These are phyloP conservation scores for Sphaeridia pumilis DNA, from an alignment of 2,888 invertebrate genomes.

Conservation along the genomic window DNA sequence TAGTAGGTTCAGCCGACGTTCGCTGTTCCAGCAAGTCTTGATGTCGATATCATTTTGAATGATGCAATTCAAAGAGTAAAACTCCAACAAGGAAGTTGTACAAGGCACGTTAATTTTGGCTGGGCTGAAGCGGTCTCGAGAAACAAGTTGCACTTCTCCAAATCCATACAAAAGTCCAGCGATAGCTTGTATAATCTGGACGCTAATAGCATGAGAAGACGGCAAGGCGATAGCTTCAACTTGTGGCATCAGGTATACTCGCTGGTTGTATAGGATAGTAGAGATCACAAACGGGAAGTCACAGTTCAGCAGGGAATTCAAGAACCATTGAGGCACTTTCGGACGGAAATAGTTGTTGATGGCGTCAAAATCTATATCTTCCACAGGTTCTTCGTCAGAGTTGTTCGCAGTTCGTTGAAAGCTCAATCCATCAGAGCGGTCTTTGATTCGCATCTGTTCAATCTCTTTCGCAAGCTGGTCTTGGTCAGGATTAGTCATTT, in stretches of 20 bases:
- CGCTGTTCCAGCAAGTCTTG: neutral
- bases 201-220: constrained; percentile 21
- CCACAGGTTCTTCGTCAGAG: constrained; percentile 37
- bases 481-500: constrained; percentile 16
- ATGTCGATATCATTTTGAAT: constrained; percentile 1
- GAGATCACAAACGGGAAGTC: neutral
- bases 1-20: constrained; percentile 4
- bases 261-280: constrained; percentile 14
- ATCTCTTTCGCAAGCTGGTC: constrained; percentile 24
- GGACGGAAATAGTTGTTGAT: constrained; percentile 57
- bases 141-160: constrained; percentile 15
- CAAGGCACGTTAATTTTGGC: neutral
- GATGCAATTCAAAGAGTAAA: neutral
- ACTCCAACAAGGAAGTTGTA: neutral
- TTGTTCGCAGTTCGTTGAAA: constrained; percentile 27
- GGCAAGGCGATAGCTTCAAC: constrained; percentile 19
- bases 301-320: constrained; percentile 7
- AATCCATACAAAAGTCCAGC: constrained; percentile 25
- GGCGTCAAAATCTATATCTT: constrained; percentile 44
- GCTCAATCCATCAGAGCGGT: constrained; percentile 16
- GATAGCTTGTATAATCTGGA: constrained; percentile 27
- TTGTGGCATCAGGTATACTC: constrained; percentile 19
- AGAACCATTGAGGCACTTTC: constrained; percentile 38
- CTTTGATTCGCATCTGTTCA: constrained; percentile 17
- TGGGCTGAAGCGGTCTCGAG: constrained; percentile 12